phyloP scores from a whole-genome alignment of 2,888 invertebrate species.

The Nasonia oneida region DNA sequence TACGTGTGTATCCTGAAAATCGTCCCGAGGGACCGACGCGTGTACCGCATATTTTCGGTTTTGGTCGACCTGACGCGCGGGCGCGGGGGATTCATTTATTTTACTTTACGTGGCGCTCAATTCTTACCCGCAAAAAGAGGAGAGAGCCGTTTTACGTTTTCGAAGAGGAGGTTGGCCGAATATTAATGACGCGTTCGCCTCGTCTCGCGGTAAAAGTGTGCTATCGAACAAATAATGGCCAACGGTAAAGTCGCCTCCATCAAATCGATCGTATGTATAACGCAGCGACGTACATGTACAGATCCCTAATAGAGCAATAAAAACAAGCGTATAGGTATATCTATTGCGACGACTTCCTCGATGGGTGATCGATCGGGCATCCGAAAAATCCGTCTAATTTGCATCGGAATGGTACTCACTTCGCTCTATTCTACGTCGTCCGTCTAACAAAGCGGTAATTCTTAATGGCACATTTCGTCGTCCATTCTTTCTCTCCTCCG shows the following conservation, averaged over 20 bases:
- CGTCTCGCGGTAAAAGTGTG: too few species aligned
- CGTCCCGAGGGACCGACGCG: constrained; percentile 62
- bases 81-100: background rate
- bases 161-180: too few species aligned
- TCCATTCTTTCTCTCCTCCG: background rate
- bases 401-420: constrained; percentile 43
- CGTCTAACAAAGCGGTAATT: constrained; percentile 33
- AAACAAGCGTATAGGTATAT: background rate
- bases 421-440: too few species aligned
- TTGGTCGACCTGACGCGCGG: background rate
- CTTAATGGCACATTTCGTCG: constrained; percentile 39
- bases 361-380: background rate
- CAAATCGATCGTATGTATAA: background rate
- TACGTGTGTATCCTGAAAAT: constrained; percentile 44
- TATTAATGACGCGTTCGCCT: too few species aligned
- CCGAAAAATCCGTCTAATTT: constrained; percentile 49
- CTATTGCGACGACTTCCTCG: background rate
- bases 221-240: too few species aligned
- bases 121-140: background rate
- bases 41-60: constrained; percentile 33
- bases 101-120: background rate
- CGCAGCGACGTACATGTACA: background rate
- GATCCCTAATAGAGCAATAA: background rate
- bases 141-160: background rate
- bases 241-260: background rate